Evolutionary conservation across 2,888 invertebrate species (phyloP).

Genomic region (Alitta virens): DNA sequence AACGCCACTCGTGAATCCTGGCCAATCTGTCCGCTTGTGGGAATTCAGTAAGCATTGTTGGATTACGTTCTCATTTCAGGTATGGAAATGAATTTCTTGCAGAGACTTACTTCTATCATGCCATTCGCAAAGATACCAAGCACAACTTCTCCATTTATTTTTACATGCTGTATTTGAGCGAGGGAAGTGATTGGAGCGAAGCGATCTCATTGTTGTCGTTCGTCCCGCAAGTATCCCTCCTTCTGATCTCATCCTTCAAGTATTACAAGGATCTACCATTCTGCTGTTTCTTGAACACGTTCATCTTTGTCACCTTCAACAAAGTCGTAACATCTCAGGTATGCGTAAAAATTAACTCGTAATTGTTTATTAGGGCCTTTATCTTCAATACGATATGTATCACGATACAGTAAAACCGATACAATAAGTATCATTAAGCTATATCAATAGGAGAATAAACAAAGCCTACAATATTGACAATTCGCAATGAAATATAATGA

Average conservation of each 20-base stretch:
- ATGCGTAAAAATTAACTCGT: slow-evolving; percentile 6
- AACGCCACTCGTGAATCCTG: no score
- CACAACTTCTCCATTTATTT: slow-evolving; percentile 98
- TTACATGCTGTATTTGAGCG: slow-evolving; percentile 78
- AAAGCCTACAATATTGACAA: no score
- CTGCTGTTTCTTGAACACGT: slow-evolving; percentile 79
- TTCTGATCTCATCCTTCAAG: slow-evolving; percentile 38
- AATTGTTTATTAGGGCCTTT: no score
- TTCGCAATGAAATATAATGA: no score
- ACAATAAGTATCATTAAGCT: no score
- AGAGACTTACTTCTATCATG: slow-evolving; percentile 90
- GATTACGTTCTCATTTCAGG: slow-evolving; percentile 52
- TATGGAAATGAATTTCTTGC: slow-evolving; percentile 87
- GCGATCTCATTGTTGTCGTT: slow-evolving; percentile 66
- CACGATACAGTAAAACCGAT: no score
- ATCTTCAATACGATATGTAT: no score
- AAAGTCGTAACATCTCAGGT: slow-evolving; percentile 91
- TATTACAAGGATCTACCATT: slow-evolving; percentile 69
- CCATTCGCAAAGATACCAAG: slow-evolving; percentile 79
- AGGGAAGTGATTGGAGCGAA: slow-evolving; percentile 31
- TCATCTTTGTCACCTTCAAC: slow-evolving; percentile 88
- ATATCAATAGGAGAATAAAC: no score
- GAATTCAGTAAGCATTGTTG: no score
- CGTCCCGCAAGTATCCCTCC: slow-evolving; percentile 67
- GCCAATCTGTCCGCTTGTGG: no score